Conservation (phyloP, 2,113 vertebrate species). For the Chiloscyllium plagiosum region DNA sequence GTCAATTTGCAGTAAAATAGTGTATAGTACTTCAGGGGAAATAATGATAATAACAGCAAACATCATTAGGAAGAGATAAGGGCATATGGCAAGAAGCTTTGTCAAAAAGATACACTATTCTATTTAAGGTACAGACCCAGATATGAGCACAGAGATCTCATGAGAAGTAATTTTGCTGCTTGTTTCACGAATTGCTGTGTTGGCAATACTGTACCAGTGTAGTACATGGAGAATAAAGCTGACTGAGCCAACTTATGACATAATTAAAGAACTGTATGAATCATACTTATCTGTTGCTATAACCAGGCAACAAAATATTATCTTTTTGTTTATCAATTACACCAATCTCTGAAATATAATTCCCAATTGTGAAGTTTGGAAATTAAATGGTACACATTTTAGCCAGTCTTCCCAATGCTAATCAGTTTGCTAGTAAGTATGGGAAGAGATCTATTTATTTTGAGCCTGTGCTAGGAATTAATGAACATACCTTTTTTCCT, state of each 20-base stretch:
- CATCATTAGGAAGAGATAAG: constrained; percentile 37
- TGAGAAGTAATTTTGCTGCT: constrained; percentile 35
- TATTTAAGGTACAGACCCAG: constrained; percentile 34
- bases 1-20: constrained; percentile 40
- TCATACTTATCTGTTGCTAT: constrained; percentile 48
- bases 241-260: constrained; percentile 46
- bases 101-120: constrained; percentile 36
- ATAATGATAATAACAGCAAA: constrained; percentile 37
- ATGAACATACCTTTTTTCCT: not conserved
- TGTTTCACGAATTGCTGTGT: constrained; percentile 30
- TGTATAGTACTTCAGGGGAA: constrained; percentile 35
- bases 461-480: not conserved
- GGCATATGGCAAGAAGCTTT: constrained; percentile 33
- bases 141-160: constrained; percentile 36
- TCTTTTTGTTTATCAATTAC: constrained; percentile 47
- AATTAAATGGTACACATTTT: not conserved
- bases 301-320: constrained; percentile 50
- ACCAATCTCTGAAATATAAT: not conserved
- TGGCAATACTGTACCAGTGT: constrained; percentile 35
- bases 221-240: constrained; percentile 23
- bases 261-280: constrained; percentile 47
- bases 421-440: not conserved
- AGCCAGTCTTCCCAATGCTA: not conserved
- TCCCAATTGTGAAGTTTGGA: not conserved
- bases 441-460: not conserved